Percentiles rank a stretch among this genome's conserved stretches.
Conservation (phyloP, 2,113 vertebrate species). For the human (Homo sapiens) region GRCh38 chr3:13210501-13211000, state of each 20-base stretch:
- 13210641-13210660: neutral
- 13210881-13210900: neutral
- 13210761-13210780: no score
- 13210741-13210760: neutral
- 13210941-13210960: neutral
- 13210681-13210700: neutral
- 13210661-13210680: rapidly evolving
- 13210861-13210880: neutral
- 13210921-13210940: neutral
- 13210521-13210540: neutral
- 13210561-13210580: neutral
- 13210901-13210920: neutral
- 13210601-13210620: neutral
- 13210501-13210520: neutral
- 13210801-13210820: neutral
- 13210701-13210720: rapidly evolving
- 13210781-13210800: neutral
- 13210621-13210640: neutral
- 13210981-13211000: neutral
- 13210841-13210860: neutral
- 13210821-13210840: neutral
- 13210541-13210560: neutral
- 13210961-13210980: neutral
- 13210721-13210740: neutral
- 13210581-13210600: neutral